Conservation (phyloP, 2,113 vertebrate genomes). For the Quiscalus mexicanus region DNA sequence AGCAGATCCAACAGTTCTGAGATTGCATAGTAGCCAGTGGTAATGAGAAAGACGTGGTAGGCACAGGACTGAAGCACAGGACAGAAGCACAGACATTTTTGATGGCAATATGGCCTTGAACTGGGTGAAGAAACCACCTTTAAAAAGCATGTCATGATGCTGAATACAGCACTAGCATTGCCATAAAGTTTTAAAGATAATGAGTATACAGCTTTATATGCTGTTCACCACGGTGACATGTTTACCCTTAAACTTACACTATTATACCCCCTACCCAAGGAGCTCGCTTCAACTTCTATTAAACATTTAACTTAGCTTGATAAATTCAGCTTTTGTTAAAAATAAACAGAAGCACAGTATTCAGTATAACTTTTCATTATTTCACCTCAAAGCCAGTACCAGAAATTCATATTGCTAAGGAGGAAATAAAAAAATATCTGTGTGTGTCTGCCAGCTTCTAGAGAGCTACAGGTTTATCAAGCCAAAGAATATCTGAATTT, state of each 20-base stretch:
- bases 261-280: neutral
- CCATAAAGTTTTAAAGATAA: neutral
- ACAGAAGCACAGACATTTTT: neutral
- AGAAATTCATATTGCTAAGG: neutral
- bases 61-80: neutral
- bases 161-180: neutral
- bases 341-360: neutral
- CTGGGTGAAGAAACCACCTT: neutral
- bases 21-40: neutral
- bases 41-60: neutral
- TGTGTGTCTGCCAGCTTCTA: neutral
- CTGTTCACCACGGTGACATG: neutral
- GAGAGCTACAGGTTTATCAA: neutral
- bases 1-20: neutral
- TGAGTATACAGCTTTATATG: neutral
- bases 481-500: neutral
- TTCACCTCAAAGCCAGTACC: neutral
- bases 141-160: neutral
- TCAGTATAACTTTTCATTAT: neutral
- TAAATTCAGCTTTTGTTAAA: neutral
- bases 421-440: neutral
- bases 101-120: neutral
- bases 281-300: neutral
- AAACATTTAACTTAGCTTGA: neutral
- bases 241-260: neutral